A percentile compares a stretch with the other conserved stretches of the same genome.
Evolutionary conservation across 2,797 vertebrate genomes (phyloP).

Genomic region (Lates japonicus): DNA sequence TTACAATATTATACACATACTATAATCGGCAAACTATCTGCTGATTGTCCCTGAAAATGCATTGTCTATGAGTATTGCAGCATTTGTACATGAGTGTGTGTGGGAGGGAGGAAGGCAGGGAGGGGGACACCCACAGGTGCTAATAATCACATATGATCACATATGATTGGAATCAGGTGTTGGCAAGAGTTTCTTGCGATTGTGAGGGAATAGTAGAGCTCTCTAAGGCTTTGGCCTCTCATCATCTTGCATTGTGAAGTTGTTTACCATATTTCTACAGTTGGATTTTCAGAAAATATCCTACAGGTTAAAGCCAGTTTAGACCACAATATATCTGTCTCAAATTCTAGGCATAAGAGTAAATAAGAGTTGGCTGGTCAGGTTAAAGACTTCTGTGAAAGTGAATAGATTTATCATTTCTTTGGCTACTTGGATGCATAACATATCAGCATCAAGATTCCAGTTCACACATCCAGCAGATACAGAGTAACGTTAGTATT

Average conservation of each 20-base stretch:
- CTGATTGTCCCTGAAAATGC: conserved; percentile 54
- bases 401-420: too few relatives aligned
- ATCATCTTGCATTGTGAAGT: conserved; percentile 58
- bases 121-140: conserved; percentile 71
- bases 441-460: too few relatives aligned
- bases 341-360: neutral
- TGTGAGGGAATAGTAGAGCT: conserved; percentile 69
- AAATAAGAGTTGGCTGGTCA: neutral
- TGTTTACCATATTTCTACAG: conserved; percentile 69
- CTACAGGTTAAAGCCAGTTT: conserved; percentile 43
- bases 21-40: conserved; percentile 50
- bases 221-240: conserved; percentile 62
- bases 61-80: conserved; percentile 41
- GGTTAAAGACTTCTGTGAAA: neutral
- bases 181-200: conserved; percentile 67
- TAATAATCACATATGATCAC: conserved; percentile 82
- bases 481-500: too few relatives aligned
- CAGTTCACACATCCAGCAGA: too few relatives aligned
- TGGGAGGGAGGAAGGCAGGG: conserved; percentile 1
- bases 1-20: conserved; percentile 29
- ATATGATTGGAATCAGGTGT: conserved; percentile 81
- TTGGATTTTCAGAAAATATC: conserved; percentile 31
- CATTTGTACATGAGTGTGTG: conserved; percentile 16
- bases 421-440: too few relatives aligned
- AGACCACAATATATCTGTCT: conserved; percentile 1